Percentiles rank a stretch among this genome's conserved stretches.
These are phyloP conservation scores for Pantelozetes paolii DNA, from an alignment of 2,888 invertebrate genomes.

Conservation along the genomic window DNA sequence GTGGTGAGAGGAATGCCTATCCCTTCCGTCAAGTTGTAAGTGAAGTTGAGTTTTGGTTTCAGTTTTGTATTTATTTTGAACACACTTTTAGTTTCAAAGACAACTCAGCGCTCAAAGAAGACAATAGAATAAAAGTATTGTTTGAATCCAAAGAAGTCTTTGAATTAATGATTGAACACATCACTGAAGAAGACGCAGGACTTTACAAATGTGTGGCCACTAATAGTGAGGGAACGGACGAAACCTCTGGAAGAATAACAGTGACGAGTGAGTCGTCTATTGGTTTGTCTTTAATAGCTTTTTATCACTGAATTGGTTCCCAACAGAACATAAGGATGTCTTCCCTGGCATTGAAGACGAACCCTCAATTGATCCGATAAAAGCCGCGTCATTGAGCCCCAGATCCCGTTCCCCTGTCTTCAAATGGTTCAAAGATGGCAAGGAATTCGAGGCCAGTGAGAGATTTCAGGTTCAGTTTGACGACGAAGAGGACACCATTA, in stretches of 20 bases:
- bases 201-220: conserved; percentile 75
- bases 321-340: conserved; percentile 46
- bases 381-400: conserved; percentile 38
- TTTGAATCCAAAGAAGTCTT: conserved; percentile 77
- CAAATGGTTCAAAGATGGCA: conserved; percentile 68
- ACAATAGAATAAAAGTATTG: conserved; percentile 65
- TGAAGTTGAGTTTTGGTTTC: conserved; percentile 48
- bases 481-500: conserved; percentile 86
- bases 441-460: conserved; percentile 80
- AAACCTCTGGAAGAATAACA: conserved; percentile 69
- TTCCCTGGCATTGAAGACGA: conserved; percentile 46
- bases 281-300: no score
- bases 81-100: conserved; percentile 82
- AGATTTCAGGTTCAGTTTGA: conserved; percentile 83
- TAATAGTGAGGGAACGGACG: conserved; percentile 73
- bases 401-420: conserved; percentile 47
- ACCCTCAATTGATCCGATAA: background rate
- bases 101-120: conserved; percentile 65
- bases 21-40: conserved; percentile 86
- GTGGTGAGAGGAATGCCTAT: conserved; percentile 81
- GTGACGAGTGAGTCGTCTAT: conserved; percentile 63
- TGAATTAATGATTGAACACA: conserved; percentile 78
- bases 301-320: background rate
- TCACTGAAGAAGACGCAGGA: conserved; percentile 72
- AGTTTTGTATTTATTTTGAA: no score